phyloP scores from a whole-genome alignment of 2,797 vertebrate genomes.

The Microtus obscurus region DNA sequence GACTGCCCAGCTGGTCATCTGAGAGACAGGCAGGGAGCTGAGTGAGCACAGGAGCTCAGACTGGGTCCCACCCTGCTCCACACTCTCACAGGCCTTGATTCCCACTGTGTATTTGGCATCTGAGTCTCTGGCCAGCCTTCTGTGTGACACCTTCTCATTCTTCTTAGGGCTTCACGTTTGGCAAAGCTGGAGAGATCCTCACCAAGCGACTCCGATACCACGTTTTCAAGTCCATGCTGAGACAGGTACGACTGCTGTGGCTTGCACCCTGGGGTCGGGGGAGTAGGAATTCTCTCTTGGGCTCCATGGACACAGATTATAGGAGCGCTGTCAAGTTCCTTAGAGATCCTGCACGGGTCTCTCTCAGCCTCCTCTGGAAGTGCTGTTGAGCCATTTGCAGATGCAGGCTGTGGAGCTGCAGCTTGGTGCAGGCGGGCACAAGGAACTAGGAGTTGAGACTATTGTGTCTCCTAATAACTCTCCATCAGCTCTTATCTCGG shows the following conservation, averaged over 20 bases:
- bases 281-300: neutral
- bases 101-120: neutral
- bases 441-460: neutral
- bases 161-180: conserved; percentile 80
- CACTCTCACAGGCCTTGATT: neutral
- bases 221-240: conserved; percentile 93
- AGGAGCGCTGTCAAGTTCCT: neutral
- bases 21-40: neutral
- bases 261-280: too few species aligned
- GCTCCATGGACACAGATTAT: neutral
- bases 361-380: neutral
- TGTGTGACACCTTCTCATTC: neutral
- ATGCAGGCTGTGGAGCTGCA: neutral
- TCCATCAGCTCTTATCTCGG: neutral
- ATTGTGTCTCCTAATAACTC: neutral
- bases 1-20: neutral
- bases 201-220: conserved; percentile 91
- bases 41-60: neutral
- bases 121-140: neutral
- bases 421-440: neutral
- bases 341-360: neutral
- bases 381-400: neutral
- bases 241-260: conserved; percentile 88
- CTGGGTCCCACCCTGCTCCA: neutral
- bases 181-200: conserved; percentile 87